Conservation (phyloP, 2,888 invertebrate genomes). For the Panopea generosa region DNA sequence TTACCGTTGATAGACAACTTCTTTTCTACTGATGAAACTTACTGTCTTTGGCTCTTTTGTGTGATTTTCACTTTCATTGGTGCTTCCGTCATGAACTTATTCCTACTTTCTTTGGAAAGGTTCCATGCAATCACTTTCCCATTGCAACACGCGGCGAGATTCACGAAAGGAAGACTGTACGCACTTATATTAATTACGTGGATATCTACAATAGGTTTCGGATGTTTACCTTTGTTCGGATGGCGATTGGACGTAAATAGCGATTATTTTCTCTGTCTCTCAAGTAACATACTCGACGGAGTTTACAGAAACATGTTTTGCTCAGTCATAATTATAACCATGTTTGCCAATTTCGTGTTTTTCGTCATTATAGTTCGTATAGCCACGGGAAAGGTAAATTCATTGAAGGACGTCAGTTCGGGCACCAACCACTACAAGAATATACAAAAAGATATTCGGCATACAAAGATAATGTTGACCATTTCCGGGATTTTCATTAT, state of each 20-base stretch:
- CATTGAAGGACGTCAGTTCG: too few relatives aligned
- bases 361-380: slow-evolving; percentile 22
- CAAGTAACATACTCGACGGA: not conserved
- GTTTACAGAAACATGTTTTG: not conserved
- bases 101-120: slow-evolving; percentile 29
- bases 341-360: slow-evolving; percentile 17
- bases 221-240: slow-evolving; percentile 16
- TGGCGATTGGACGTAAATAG: not conserved
- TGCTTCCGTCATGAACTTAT: slow-evolving; percentile 28
- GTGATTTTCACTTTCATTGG: slow-evolving; percentile 9
- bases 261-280: not conserved
- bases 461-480: slow-evolving; percentile 31
- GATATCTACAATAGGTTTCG: slow-evolving; percentile 16
- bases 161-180: slow-evolving; percentile 24
- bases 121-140: slow-evolving; percentile 31
- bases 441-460: slow-evolving; percentile 6
- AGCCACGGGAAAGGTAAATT: not conserved
- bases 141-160: slow-evolving; percentile 4
- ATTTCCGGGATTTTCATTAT: slow-evolving; percentile 35
- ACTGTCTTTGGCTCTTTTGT: slow-evolving; percentile 13
- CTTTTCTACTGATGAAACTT: not conserved
- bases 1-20: not conserved
- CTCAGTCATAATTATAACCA: not conserved
- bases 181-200: slow-evolving; percentile 13
- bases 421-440: not conserved